Evolutionary conservation across 2,888 invertebrate species (phyloP).

Genomic region (Cheiracanthium punctorium): DNA sequence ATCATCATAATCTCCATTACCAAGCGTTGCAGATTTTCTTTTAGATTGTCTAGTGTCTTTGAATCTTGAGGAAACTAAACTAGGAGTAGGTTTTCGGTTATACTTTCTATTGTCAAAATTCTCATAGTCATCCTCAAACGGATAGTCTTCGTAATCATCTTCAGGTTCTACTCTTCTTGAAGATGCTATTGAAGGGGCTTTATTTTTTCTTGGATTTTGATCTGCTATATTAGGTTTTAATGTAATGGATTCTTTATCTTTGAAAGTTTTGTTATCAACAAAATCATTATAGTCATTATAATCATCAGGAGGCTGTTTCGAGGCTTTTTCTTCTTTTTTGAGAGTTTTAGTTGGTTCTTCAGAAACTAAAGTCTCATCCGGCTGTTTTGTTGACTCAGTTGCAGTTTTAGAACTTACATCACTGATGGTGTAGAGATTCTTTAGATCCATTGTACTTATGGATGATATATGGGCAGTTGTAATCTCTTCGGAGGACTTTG

Average conservation of each 20-base stretch:
- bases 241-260: constrained; percentile 51
- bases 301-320: constrained; percentile 35
- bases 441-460: not conserved
- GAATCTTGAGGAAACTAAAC: constrained; percentile 36
- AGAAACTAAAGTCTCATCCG: not conserved
- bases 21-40: constrained; percentile 34
- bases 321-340: constrained; percentile 33
- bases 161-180: constrained; percentile 49
- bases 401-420: not conserved
- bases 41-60: constrained; percentile 55
- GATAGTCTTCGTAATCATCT: constrained; percentile 70
- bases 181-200: constrained; percentile 43
- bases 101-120: constrained; percentile 37
- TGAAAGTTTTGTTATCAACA: constrained; percentile 55
- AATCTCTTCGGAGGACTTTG: too few relatives aligned
- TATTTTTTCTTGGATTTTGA: constrained; percentile 30
- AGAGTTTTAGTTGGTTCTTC: not conserved
- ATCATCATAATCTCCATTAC: constrained; percentile 59
- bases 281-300: constrained; percentile 68
- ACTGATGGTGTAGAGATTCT: not conserved
- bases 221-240: constrained; percentile 32
- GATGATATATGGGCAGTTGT: not conserved
- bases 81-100: constrained; percentile 42
- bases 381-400: not conserved
- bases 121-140: constrained; percentile 66